Conservation (phyloP, 2,888 invertebrate species). For the Heteromyza rotundicornis region DNA sequence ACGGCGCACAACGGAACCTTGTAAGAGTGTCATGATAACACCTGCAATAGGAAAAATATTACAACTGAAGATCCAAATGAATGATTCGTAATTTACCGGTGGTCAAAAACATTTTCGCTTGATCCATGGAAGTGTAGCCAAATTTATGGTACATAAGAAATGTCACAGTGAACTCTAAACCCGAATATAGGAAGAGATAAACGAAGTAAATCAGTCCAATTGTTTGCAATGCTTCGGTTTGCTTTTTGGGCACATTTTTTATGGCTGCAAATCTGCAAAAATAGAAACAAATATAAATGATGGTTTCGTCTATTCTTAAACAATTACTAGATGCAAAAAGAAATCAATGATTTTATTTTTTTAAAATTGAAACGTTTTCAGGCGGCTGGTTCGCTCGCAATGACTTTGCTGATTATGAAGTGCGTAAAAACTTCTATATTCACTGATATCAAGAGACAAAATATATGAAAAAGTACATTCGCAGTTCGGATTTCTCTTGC, state of each 20-base stretch:
- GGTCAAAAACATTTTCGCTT: slow-evolving; percentile 96
- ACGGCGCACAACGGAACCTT: slow-evolving; percentile 87
- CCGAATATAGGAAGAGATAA: slow-evolving; percentile 93
- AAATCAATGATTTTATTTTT: no score
- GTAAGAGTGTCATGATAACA: slow-evolving; percentile 86
- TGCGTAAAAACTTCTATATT: no score
- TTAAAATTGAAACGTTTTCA: no score
- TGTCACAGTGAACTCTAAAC: slow-evolving; percentile 95
- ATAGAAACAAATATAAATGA: slow-evolving; percentile 7
- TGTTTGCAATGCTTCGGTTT: slow-evolving; percentile 70
- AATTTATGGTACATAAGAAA: slow-evolving; percentile 95
- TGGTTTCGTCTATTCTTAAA: not conserved
- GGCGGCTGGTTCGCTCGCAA: no score
- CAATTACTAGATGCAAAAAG: slow-evolving; percentile 11
- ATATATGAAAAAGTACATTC: no score
- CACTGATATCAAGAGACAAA: no score
- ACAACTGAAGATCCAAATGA: not conserved
- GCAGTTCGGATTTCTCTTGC: no score
- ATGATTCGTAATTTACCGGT: slow-evolving; percentile 70
- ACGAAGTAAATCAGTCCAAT: slow-evolving; percentile 84
- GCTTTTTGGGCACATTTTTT: slow-evolving; percentile 68
- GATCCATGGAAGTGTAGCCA: slow-evolving; percentile 91
- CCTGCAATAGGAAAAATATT: slow-evolving; percentile 58
- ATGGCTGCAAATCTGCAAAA: slow-evolving; percentile 71
- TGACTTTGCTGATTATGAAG: no score